These are phyloP conservation scores for Criorhina ranunculi DNA, from an alignment of 2,888 invertebrate species.

Conservation along the genomic window DNA sequence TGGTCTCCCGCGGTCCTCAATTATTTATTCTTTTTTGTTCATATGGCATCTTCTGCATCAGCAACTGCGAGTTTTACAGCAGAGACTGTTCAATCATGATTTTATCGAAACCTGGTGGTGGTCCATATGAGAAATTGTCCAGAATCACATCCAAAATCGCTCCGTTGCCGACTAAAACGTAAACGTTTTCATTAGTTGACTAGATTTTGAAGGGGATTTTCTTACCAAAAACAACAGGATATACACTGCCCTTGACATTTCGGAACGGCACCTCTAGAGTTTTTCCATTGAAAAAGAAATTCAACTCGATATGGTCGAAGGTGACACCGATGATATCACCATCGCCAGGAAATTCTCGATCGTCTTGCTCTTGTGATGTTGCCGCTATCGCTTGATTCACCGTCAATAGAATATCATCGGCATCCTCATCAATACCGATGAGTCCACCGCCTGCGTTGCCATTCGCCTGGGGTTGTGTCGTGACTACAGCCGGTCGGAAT, in stretches of 20 bases:
- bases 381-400: slow-evolving; percentile 78
- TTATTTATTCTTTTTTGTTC: too few species aligned
- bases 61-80: slow-evolving; percentile 87
- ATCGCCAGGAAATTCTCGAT: slow-evolving; percentile 89
- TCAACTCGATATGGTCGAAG: slow-evolving; percentile 98
- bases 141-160: slow-evolving; percentile 98
- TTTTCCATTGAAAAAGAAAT: slow-evolving; percentile 97
- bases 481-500: slow-evolving; percentile 83
- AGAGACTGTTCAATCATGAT: slow-evolving; percentile 99
- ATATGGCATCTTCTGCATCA: slow-evolving; percentile 40
- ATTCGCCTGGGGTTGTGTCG: slow-evolving; percentile 69
- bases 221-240: slow-evolving; percentile 96
- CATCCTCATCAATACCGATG: slow-evolving; percentile 84
- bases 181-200: slow-evolving; percentile 39
- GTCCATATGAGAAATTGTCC: slow-evolving; percentile 93
- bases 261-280: slow-evolving; percentile 93
- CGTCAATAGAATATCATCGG: slow-evolving; percentile 81
- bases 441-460: slow-evolving; percentile 78
- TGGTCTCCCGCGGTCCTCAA: slow-evolving; percentile 34
- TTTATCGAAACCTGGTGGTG: slow-evolving; percentile 95
- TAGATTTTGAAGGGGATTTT: slow-evolving; percentile 33
- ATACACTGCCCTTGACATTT: slow-evolving; percentile 95
- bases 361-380: slow-evolving; percentile 77
- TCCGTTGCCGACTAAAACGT: slow-evolving; percentile 95
- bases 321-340: slow-evolving; percentile 97